Conservation (phyloP, 1,140 invertebrate genomes). For the Hirudo medicinalis region DNA sequence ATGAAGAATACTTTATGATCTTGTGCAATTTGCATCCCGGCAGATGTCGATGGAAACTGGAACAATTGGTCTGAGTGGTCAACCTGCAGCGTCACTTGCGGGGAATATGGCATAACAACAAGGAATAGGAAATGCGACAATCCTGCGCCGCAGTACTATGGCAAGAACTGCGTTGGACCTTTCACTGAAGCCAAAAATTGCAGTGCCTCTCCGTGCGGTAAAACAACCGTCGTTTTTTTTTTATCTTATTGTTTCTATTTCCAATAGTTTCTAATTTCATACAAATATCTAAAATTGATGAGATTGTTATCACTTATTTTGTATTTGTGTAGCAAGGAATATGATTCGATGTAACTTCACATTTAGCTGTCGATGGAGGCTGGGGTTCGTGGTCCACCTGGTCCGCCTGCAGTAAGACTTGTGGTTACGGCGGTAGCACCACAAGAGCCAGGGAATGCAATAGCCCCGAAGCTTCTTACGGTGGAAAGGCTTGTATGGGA, state of each 20-base stretch:
- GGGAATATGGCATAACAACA: constrained; percentile 27
- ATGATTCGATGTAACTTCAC: no score
- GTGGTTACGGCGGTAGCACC: constrained; percentile 53
- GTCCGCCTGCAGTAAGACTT: constrained; percentile 27
- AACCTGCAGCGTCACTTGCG: constrained; percentile 59
- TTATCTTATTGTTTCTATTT: no score
- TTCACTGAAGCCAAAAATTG: constrained; percentile 13
- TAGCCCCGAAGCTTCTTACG: constrained; percentile 32
- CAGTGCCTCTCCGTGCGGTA: constrained; percentile 13
- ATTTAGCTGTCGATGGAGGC: constrained; percentile 35
- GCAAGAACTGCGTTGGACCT: constrained; percentile 8
- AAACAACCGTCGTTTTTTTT: constrained; percentile 1
- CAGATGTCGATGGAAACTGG: constrained; percentile 10
- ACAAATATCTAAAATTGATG: no score
- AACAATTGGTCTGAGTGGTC: constrained; percentile 63
- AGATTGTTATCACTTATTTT: no score
- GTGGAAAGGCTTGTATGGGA: constrained; percentile 25
- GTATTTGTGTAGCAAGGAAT: no score
- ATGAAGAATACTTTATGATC: no score
- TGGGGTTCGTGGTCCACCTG: constrained; percentile 43
- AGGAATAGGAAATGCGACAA: constrained; percentile 9
- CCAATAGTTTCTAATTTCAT: no score
- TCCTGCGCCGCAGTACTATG: constrained; percentile 2
- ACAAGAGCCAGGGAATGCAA: constrained; percentile 36
- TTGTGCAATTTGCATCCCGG: no score